These are phyloP conservation scores for Ctenopoma kingsleyae DNA, from an alignment of 2,797 vertebrate genomes.

Conservation along the genomic window DNA sequence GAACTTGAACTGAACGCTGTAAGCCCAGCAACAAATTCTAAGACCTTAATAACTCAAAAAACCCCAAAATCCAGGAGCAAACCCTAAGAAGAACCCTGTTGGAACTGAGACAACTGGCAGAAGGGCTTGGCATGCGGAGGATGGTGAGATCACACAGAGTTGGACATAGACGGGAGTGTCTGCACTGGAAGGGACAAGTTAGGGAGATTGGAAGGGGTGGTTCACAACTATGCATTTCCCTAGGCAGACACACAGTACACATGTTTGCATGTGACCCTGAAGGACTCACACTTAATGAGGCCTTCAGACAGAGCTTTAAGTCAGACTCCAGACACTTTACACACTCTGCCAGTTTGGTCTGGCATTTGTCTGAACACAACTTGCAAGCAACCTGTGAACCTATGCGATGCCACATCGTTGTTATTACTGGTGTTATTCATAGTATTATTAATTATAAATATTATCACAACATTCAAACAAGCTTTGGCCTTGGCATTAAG, in stretches of 20 bases:
- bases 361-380: constrained; percentile 69
- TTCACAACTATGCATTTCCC: constrained; percentile 71
- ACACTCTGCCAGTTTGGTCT: constrained; percentile 58
- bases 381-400: constrained; percentile 77
- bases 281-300: constrained; percentile 53
- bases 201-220: constrained; percentile 12
- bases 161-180: constrained; percentile 67
- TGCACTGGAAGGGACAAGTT: constrained; percentile 39
- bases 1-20: neutral
- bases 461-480: constrained; percentile 84
- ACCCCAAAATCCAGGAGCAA: neutral
- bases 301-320: constrained; percentile 60
- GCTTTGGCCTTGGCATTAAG: constrained; percentile 80
- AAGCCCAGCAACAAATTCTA: constrained; percentile 5
- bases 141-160: constrained; percentile 65
- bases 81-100: constrained; percentile 15
- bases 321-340: constrained; percentile 61
- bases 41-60: constrained; percentile 2
- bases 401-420: constrained; percentile 71
- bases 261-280: constrained; percentile 69
- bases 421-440: constrained; percentile 56
- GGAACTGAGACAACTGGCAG: constrained; percentile 83
- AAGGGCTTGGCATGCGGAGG: constrained; percentile 62
- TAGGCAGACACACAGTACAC: constrained; percentile 61
- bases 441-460: constrained; percentile 72